A percentile compares a stretch with the other conserved stretches of the same genome.
These are phyloP conservation scores for Hylyphantes graminicola DNA, from an alignment of 1,140 invertebrate species.

Conservation along the genomic window DNA sequence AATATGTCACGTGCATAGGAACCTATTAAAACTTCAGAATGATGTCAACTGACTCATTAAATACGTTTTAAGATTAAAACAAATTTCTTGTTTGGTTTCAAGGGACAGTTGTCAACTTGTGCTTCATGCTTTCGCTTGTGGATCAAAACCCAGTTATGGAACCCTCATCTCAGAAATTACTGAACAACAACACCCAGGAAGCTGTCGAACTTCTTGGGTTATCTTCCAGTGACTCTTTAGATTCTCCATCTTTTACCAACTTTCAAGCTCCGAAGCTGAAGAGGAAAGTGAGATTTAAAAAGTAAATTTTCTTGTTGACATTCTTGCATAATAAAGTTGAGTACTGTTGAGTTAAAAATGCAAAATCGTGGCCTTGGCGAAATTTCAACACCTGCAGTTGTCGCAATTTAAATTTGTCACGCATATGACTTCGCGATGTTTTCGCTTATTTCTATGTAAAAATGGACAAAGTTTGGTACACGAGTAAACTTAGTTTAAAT, in stretches of 20 bases:
- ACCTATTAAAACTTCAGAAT: too few species aligned
- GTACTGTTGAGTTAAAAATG: too few species aligned
- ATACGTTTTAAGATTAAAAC: neutral
- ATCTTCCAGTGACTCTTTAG: conserved; percentile 51
- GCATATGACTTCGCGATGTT: too few species aligned
- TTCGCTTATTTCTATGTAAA: too few species aligned
- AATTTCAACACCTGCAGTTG: too few species aligned
- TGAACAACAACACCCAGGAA: conserved; percentile 56
- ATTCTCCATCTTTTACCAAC: conserved; percentile 50
- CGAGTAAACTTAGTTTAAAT: too few species aligned
- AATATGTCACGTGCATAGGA: too few species aligned
- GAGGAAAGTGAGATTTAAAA: conserved; percentile 50
- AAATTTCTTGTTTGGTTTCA: neutral
- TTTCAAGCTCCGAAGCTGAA: conserved; percentile 53
- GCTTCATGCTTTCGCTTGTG: conserved; percentile 48
- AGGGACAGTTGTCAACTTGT: neutral
- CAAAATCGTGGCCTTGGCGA: too few species aligned
- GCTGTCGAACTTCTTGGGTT: conserved; percentile 44
- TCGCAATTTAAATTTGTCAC: too few species aligned
- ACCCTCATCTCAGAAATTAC: conserved; percentile 40
- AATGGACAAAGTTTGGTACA: too few species aligned
- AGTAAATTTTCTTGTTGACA: conserved; percentile 25
- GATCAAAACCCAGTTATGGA: conserved; percentile 53
- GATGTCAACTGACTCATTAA: too few species aligned
- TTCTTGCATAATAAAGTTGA: too few species aligned